phyloP scores from a whole-genome alignment of 2,888 invertebrate genomes.

The Trissonchulus latispiculum region DNA sequence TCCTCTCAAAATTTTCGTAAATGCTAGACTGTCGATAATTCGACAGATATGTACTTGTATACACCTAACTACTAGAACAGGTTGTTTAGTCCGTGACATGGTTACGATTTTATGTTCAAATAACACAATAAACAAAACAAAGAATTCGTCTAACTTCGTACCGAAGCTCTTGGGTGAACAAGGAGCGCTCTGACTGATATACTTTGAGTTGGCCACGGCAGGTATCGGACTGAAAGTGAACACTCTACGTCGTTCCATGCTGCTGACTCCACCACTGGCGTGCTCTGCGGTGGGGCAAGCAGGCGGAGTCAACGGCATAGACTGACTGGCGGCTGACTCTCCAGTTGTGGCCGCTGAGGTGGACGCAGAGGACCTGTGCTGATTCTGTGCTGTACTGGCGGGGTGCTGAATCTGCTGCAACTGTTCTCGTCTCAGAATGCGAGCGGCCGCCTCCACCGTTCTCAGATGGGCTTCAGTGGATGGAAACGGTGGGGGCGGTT shows the following conservation, averaged over 20 bases:
- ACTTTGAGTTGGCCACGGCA: not conserved
- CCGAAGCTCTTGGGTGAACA: slow-evolving; percentile 18
- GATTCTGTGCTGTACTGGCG: too few relatives aligned
- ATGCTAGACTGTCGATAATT: too few relatives aligned
- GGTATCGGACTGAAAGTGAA: slow-evolving; percentile 19
- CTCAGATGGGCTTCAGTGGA: too few relatives aligned
- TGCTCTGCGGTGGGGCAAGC: not conserved
- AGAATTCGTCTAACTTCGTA: too few relatives aligned
- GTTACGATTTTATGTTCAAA: too few relatives aligned
- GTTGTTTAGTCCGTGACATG: too few relatives aligned
- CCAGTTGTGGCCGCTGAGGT: not conserved
- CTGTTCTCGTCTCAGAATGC: slow-evolving; percentile 8
- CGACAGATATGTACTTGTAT: too few relatives aligned
- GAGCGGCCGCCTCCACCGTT: slow-evolving; percentile 16
- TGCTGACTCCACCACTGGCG: not conserved
- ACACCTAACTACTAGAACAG: too few relatives aligned
- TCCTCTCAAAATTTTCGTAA: too few relatives aligned
- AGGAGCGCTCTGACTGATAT: slow-evolving; percentile 22
- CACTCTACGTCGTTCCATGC: not conserved
- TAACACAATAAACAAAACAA: not conserved
- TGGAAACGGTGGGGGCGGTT: too few relatives aligned
- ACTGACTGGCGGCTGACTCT: not conserved
- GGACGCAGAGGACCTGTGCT: too few relatives aligned
- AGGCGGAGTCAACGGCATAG: not conserved
- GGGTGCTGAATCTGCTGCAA: too few relatives aligned